Percentiles rank a stretch among this genome's conserved stretches.
Evolutionary conservation across 1,140 invertebrate genomes (phyloP).

Genomic region (Hyles euphorbiae): DNA sequence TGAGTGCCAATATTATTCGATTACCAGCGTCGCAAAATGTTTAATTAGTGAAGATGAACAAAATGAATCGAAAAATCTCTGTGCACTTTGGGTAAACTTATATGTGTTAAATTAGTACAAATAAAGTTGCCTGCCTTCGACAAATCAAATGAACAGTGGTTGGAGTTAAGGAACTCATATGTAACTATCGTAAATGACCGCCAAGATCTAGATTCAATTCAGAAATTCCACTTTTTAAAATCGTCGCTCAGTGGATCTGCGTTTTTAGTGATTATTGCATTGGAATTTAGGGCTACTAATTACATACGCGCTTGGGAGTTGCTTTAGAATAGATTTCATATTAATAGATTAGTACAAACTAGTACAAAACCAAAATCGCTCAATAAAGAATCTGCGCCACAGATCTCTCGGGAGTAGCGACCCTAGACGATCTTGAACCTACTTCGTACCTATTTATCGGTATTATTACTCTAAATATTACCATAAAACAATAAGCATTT

Average conservation of each 20-base stretch:
- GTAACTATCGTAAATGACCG: constrained; percentile 20
- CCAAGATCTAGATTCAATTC: constrained; percentile 17
- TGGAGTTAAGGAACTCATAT: constrained; percentile 24
- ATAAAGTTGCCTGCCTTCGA: constrained; percentile 21
- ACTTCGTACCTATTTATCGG: too few species aligned
- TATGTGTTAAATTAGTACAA: constrained; percentile 14
- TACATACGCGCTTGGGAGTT: too few species aligned
- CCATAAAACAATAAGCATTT: too few species aligned
- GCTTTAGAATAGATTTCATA: too few species aligned
- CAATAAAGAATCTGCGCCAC: too few species aligned
- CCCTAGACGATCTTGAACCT: too few species aligned
- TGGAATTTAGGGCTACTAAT: too few species aligned
- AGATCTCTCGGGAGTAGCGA: too few species aligned
- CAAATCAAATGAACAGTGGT: constrained; percentile 23
- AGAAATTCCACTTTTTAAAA: constrained; percentile 22
- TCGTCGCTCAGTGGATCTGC: constrained; percentile 2
- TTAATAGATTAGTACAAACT: too few species aligned
- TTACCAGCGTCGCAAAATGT: not conserved
- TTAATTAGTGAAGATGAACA: not conserved
- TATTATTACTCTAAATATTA: too few species aligned
- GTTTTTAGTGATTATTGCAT: too few species aligned
- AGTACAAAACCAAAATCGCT: too few species aligned
- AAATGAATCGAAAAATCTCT: not conserved
- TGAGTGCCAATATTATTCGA: not conserved
- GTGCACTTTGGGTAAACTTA: not conserved